phyloP scores from a whole-genome alignment of 92 coral and sea anemone species.

The Zoanthus sansibaricus region DNA sequence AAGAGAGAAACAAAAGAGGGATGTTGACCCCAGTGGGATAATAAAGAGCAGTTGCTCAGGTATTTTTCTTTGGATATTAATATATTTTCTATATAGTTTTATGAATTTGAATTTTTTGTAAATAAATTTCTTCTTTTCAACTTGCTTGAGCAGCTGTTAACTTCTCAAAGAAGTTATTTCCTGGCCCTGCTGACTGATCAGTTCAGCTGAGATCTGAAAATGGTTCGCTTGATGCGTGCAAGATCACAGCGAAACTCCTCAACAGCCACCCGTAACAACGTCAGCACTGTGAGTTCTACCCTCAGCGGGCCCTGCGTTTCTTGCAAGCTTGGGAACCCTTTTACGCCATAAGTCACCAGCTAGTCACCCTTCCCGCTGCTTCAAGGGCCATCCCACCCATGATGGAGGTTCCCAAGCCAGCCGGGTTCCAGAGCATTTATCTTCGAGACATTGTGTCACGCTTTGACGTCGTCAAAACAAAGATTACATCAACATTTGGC shows the following conservation, averaged over 20 bases:
- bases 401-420: conserved; percentile 2
- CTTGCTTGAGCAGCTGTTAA: conserved; percentile 1
- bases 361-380: conserved; percentile 14
- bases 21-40: too few relatives aligned
- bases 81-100: not conserved
- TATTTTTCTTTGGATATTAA: not conserved
- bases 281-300: conserved; percentile 40
- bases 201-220: conserved; percentile 32
- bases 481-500: not conserved
- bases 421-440: conserved; percentile 8
- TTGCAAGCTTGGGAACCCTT: conserved; percentile 42
- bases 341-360: not conserved
- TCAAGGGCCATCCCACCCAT: conserved; percentile 14
- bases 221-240: not conserved
- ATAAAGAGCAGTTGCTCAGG: too few relatives aligned
- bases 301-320: conserved; percentile 35
- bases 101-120: not conserved
- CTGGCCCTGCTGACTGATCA: conserved; percentile 15
- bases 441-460: not conserved
- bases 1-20: too few relatives aligned
- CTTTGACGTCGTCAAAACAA: conserved; percentile 4
- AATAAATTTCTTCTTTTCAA: too few relatives aligned
- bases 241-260: conserved; percentile 25
- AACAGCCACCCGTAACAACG: not conserved
- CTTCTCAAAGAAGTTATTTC: conserved; percentile 19